Percentiles rank a stretch among this genome's conserved stretches.
Conservation (phyloP, 2,797 vertebrate species). For the Pterois miles region DNA sequence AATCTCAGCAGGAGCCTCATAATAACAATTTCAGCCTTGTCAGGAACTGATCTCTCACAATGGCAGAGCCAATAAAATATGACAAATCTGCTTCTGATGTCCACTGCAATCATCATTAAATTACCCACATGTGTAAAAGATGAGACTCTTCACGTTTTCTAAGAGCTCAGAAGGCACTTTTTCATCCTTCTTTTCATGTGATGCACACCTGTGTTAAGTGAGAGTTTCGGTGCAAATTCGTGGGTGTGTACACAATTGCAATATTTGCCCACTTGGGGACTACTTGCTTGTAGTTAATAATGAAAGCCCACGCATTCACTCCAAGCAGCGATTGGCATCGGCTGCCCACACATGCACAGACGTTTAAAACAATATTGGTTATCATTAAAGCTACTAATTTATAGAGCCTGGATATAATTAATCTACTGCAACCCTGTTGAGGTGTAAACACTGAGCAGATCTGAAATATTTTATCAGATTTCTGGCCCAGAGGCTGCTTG, state of each 20-base stretch:
- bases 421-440: not conserved
- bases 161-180: not conserved
- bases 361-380: constrained; percentile 39
- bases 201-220: constrained; percentile 10
- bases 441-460: constrained; percentile 1
- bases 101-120: constrained; percentile 33
- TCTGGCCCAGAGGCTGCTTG: not conserved
- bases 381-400: constrained; percentile 35
- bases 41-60: constrained; percentile 30
- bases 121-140: not conserved
- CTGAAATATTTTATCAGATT: constrained; percentile 11
- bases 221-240: constrained; percentile 2
- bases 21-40: constrained; percentile 34
- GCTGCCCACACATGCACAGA: constrained; percentile 31
- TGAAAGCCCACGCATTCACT: constrained; percentile 25
- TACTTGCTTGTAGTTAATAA: constrained; percentile 48
- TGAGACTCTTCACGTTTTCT: constrained; percentile 17
- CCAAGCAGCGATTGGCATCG: constrained; percentile 36
- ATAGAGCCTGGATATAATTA: not conserved
- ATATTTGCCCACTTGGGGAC: constrained; percentile 12
- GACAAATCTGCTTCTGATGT: constrained; percentile 47
- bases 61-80: constrained; percentile 38
- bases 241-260: constrained; percentile 5
- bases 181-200: not conserved
- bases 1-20: constrained; percentile 29